Evolutionary conservation across 1,140 invertebrate species (phyloP).

Genomic region (Aphelenchoides avenae): DNA sequence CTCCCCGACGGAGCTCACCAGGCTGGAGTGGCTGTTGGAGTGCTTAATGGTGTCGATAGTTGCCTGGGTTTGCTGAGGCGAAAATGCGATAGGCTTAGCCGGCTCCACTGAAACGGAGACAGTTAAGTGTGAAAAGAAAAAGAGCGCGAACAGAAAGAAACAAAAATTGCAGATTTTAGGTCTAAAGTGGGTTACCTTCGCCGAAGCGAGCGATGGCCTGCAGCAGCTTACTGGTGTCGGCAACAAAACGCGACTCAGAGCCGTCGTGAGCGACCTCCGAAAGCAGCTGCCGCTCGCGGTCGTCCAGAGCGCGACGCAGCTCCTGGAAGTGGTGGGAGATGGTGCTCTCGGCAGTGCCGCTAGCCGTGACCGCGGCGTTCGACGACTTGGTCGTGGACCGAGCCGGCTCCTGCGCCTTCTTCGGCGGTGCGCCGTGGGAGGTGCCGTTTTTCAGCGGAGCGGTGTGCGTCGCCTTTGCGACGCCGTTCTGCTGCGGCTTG

Average conservation of each 20-base stretch:
- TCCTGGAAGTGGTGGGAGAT: constrained; percentile 8
- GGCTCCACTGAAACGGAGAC: neutral
- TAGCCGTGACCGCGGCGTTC: constrained; percentile 6
- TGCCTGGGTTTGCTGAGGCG: neutral
- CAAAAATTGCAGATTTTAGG: too few species aligned
- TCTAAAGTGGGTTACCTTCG: constrained; percentile 2
- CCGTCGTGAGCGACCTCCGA: constrained; percentile 7
- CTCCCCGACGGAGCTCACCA: constrained; percentile 50
- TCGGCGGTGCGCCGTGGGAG: too few species aligned
- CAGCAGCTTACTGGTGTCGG: constrained; percentile 14
- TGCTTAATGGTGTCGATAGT: constrained; percentile 34
- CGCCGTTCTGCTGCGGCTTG: too few species aligned
- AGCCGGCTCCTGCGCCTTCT: neutral
- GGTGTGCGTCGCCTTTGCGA: too few species aligned
- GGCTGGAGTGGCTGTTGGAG: constrained; percentile 44
- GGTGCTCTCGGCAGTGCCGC: too few species aligned
- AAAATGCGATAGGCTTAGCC: neutral
- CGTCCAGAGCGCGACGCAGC: constrained; percentile 11
- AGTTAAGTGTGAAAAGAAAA: too few species aligned
- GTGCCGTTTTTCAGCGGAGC: too few species aligned
- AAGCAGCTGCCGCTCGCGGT: constrained; percentile 30
- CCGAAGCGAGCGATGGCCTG: constrained; percentile 20
- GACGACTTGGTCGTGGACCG: neutral
- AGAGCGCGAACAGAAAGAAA: too few species aligned
- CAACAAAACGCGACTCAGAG: constrained; percentile 17